Evolutionary conservation across 30 jellyfish, hydroid and myxozoan species (phyloP).

Genomic region (Euphysa ruthae): DNA sequence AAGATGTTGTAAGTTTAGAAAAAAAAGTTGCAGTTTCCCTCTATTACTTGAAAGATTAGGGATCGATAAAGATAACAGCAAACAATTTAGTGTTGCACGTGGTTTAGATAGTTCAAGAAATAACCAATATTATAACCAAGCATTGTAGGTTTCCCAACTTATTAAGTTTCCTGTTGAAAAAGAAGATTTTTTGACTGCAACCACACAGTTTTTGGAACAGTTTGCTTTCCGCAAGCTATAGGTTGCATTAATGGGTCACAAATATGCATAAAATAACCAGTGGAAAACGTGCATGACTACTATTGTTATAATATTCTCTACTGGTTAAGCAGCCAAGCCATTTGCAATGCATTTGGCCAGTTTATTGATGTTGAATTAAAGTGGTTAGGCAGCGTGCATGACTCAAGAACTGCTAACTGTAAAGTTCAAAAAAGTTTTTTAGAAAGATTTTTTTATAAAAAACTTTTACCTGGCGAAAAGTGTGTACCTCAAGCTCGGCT

Average conservation of each 20-base stretch:
- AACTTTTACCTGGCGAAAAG: slow-evolving; percentile 29
- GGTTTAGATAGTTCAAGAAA: not conserved
- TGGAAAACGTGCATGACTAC: slow-evolving; percentile 53
- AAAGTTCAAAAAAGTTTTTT: slow-evolving; percentile 16
- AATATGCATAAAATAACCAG: slow-evolving; percentile 35
- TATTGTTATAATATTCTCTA: slow-evolving; percentile 35
- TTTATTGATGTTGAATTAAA: too few relatives aligned
- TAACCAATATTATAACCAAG: not conserved
- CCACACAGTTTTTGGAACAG: too few relatives aligned
- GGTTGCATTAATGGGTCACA: slow-evolving; percentile 65
- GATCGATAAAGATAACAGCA: not conserved
- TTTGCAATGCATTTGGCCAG: too few relatives aligned
- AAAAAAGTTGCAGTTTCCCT: not conserved
- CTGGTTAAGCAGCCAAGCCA: slow-evolving; percentile 31
- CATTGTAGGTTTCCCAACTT: not conserved
- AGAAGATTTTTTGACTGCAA: slow-evolving; percentile 39
- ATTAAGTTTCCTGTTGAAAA: not conserved
- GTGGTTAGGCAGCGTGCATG: too few relatives aligned
- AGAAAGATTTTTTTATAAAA: slow-evolving; percentile 16
- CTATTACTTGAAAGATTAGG: not conserved
- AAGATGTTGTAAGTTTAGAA: not conserved
- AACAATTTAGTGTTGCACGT: not conserved
- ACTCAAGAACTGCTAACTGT: too few relatives aligned
- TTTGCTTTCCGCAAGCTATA: slow-evolving; percentile 45
- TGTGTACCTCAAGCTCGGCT: slow-evolving; percentile 42